phyloP scores from a whole-genome alignment of 2,888 invertebrate genomes.

The Ochlodes sylvanus region DNA sequence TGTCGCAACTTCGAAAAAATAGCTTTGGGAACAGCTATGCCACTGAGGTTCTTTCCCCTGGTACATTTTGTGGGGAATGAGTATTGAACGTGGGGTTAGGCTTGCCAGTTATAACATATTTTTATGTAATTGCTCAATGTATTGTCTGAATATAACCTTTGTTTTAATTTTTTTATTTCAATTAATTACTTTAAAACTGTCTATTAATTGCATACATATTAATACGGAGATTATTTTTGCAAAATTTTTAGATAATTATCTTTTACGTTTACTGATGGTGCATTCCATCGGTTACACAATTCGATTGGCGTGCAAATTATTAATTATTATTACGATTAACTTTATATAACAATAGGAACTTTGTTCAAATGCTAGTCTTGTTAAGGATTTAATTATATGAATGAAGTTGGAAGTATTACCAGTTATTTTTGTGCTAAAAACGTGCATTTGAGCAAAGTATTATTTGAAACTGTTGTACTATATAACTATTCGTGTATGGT shows the following conservation, averaged over 20 bases:
- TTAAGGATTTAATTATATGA: slow-evolving; percentile 47
- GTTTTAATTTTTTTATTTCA: neutral
- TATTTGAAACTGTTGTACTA: slow-evolving; percentile 6
- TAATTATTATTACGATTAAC: neutral
- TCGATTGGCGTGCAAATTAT: neutral
- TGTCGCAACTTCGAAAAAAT: no score
- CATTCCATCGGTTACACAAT: neutral
- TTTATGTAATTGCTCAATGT: slow-evolving; percentile 27
- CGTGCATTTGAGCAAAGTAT: slow-evolving; percentile 20
- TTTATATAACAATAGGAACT: slow-evolving; percentile 29
- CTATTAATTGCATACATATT: neutral
- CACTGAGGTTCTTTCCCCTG: no score
- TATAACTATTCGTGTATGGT: neutral
- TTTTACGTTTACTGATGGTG: neutral
- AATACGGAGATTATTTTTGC: neutral
- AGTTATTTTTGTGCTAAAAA: slow-evolving; percentile 27
- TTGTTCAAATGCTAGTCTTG: slow-evolving; percentile 44
- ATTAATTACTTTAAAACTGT: neutral
- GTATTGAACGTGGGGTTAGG: neutral
- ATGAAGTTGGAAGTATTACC: slow-evolving; percentile 60
- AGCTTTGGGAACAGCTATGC: no score
- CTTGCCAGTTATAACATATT: slow-evolving; percentile 2
- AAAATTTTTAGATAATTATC: neutral
- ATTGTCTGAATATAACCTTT: slow-evolving; percentile 4
- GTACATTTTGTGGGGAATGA: neutral